Evolutionary conservation across 2,113 vertebrate genomes (phyloP).

Genomic region (Alectura lathami): DNA sequence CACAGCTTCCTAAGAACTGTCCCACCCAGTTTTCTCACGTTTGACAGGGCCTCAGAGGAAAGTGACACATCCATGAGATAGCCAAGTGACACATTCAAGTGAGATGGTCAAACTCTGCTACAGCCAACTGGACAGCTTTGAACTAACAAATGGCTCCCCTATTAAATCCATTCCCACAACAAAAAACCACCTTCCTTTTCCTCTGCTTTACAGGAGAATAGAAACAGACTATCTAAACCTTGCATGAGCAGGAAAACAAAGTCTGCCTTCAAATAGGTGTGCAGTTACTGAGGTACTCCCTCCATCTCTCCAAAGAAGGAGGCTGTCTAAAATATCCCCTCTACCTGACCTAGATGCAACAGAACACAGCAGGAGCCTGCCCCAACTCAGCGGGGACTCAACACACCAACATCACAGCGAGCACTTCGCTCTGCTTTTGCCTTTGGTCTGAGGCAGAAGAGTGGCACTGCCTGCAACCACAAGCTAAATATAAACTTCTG

Average conservation of each 20-base stretch:
- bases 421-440: not conserved
- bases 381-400: slow-evolving; percentile 51
- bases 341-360: slow-evolving; percentile 51
- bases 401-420: not conserved
- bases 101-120: not conserved
- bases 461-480: not conserved
- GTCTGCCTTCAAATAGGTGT: not conserved
- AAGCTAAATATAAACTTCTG: not conserved
- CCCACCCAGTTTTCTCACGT: not conserved
- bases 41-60: not conserved
- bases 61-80: not conserved
- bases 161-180: not conserved
- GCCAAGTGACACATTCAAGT: not conserved
- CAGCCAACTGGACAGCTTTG: not conserved
- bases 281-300: not conserved
- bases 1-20: not conserved
- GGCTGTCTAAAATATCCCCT: slow-evolving; percentile 47
- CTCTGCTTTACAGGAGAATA: not conserved
- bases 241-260: not conserved
- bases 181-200: fast-evolving
- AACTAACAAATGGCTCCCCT: not conserved
- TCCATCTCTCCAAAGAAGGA: not conserved
- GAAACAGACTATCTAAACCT: not conserved
- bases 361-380: slow-evolving; percentile 1
- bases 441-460: not conserved